Percentiles rank a stretch among this genome's conserved stretches.
Conservation (phyloP, 2,113 vertebrate species). For the Heptranchias perlo region DNA sequence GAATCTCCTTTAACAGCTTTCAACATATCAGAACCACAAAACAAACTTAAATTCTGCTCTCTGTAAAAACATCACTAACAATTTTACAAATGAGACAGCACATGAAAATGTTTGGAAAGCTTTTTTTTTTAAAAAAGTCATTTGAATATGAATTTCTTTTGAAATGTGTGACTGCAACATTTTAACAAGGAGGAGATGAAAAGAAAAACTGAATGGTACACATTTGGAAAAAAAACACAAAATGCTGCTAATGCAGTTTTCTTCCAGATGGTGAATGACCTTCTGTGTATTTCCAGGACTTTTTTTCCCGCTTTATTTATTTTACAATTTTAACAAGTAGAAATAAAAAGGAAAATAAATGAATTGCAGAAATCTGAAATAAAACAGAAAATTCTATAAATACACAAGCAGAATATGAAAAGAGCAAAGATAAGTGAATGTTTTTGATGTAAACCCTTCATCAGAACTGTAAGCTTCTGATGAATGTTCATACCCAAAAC, state of each 20-base stretch:
- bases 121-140: background rate
- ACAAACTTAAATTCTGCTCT: slow-evolving; percentile 21
- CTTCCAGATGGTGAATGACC: background rate
- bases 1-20: slow-evolving; percentile 17
- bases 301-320: background rate
- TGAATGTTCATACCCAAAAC: background rate
- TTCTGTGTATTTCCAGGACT: background rate
- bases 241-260: background rate
- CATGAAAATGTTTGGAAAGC: background rate
- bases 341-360: background rate
- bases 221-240: background rate
- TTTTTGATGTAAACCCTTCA: background rate
- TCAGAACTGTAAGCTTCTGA: background rate
- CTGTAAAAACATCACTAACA: background rate
- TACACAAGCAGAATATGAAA: background rate
- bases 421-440: background rate
- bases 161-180: background rate
- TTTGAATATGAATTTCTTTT: background rate
- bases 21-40: background rate
- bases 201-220: background rate
- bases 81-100: background rate
- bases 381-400: background rate
- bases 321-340: background rate
- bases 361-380: background rate
- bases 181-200: background rate